These are phyloP conservation scores for Fissipunctia ypsillon DNA, from an alignment of 2,888 invertebrate species.

Conservation along the genomic window DNA sequence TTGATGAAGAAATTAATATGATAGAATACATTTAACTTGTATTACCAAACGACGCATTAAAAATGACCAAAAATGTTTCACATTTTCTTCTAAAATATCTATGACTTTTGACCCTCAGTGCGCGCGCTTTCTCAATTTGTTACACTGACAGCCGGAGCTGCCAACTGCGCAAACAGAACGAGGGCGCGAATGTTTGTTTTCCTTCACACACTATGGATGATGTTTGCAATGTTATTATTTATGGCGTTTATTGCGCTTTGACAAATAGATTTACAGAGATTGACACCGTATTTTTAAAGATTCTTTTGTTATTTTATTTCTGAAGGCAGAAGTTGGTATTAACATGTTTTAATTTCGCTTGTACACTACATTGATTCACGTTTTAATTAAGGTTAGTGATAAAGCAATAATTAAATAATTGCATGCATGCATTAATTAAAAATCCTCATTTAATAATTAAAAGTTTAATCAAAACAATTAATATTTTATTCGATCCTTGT, in stretches of 20 bases:
- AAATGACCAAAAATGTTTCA: constrained; percentile 7
- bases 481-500: not conserved
- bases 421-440: not conserved
- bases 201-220: constrained; percentile 79
- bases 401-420: not conserved
- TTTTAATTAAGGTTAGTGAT: not conserved
- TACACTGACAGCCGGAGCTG: constrained; percentile 79
- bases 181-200: constrained; percentile 86
- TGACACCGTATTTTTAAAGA: constrained; percentile 74
- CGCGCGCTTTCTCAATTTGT: constrained; percentile 77
- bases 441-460: not conserved
- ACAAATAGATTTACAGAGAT: constrained; percentile 83
- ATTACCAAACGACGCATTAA: constrained; percentile 25
- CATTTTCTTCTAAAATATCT: constrained; percentile 50
- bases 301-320: constrained; percentile 51
- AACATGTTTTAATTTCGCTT: constrained; percentile 14
- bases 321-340: constrained; percentile 24
- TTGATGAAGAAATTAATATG: constrained; percentile 36
- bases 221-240: constrained; percentile 85
- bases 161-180: constrained; percentile 85
- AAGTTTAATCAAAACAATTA: not conserved
- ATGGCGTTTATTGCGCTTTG: constrained; percentile 80
- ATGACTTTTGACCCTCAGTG: constrained; percentile 65
- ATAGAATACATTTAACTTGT: constrained; percentile 25
- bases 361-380: not conserved